Evolutionary conservation across 2,797 vertebrate genomes (phyloP), one percentile per base, ranked within the genome.

Genomic region (Poeciliopsis infans): DNA sequence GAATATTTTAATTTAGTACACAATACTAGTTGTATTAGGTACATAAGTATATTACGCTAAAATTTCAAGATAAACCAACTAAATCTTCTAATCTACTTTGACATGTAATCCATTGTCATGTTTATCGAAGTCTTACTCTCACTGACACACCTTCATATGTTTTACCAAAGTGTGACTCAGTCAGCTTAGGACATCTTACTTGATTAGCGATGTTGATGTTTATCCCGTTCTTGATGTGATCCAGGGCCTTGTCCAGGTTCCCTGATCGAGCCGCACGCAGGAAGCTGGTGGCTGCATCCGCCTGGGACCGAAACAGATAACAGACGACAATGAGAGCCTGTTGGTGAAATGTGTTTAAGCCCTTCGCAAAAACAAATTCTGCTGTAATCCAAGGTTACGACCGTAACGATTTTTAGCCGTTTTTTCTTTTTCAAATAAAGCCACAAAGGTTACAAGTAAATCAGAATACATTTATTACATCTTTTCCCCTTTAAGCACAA

Each of bases 211-310:
- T 97, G 94, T 99, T 99, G 93, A 99, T 98, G 93, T 97, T 91
- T 82, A 99, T 96, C 83, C 98, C 97, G 78, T 98, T 99, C 95
- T 97, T 97, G 90, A 99, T 95, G 93, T 98, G 97, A 86, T 99
- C 98, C 91, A 98, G 93, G 78, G 97, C 97, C 92, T 98, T 99
- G 94, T 99, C 98, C 95, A 99, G 94, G 92, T 99, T 99, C 59
- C 98, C 98, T 0, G 98, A 98, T 84, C 98, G 97, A 31, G 97
- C 97, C 13, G 98, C 98, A 75, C 97, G 96, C 90, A 99, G 94
- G 85, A 99, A 99, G 90, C 98, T 99, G 93, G 97, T 98, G 28
- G 97, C 88, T 87, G 98, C 93, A 88, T 99, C 98, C 0, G 98
- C 97, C 98, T 99, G 92, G 39, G 59, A 59, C 0, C 10, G 78